A percentile compares a stretch with the other conserved stretches of the same genome.
Conservation (phyloP, 2,888 invertebrate species). For the Apotomis turbidana region DNA sequence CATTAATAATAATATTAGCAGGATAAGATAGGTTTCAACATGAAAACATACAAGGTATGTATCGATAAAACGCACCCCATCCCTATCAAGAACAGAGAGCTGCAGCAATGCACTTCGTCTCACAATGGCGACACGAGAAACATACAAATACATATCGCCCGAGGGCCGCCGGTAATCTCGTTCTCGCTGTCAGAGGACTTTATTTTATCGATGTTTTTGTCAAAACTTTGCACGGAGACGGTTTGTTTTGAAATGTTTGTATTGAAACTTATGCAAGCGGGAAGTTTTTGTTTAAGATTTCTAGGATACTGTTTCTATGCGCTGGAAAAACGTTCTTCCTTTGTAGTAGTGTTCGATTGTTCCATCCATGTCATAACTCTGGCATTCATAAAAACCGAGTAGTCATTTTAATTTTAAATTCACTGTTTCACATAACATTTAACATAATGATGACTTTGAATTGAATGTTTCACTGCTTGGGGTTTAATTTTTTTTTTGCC, state of each 20-base stretch:
- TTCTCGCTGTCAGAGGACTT: constrained; percentile 13
- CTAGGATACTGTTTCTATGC: too few relatives aligned
- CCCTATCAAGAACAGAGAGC: constrained; percentile 46
- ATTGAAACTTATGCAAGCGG: not conserved
- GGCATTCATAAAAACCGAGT: too few relatives aligned
- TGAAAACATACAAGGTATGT: not conserved
- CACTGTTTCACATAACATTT: too few relatives aligned
- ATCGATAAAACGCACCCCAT: constrained; percentile 4
- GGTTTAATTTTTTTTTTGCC: too few relatives aligned
- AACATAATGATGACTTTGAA: too few relatives aligned
- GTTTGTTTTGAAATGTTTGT: not conserved
- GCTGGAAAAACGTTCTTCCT: too few relatives aligned
- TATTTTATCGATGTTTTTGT: constrained; percentile 31
- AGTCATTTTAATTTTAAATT: too few relatives aligned
- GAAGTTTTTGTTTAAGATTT: not conserved
- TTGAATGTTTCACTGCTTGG: too few relatives aligned
- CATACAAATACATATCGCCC: constrained; percentile 35
- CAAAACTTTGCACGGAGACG: not conserved
- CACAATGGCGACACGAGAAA: constrained; percentile 44
- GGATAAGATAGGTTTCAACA: too few relatives aligned
- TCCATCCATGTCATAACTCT: too few relatives aligned
- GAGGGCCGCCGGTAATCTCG: constrained; percentile 35
- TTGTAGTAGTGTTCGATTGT: too few relatives aligned
- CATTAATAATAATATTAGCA: not conserved
- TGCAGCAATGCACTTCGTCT: constrained; percentile 49